Evolutionary conservation across 2,113 vertebrate genomes (phyloP), one percentile per base, ranked within the genome.

Genomic region (Taurulus bubalis): DNA sequence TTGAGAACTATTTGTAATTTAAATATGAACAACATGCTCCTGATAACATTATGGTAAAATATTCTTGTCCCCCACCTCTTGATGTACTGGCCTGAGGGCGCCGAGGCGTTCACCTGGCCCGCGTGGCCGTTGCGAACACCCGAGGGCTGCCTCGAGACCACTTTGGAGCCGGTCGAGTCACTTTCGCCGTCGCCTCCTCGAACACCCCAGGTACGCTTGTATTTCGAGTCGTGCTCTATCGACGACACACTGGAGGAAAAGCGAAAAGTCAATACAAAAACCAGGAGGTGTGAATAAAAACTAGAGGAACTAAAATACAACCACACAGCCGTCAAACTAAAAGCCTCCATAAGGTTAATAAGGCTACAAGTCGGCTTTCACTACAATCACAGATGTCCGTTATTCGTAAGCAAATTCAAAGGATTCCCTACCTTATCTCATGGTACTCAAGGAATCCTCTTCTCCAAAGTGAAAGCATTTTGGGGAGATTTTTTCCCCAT

Each of bases 151-250:
- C 84, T 97, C 24, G 96, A 96, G 66, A 99, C 93, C 5, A 98
- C 91, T 0, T 71, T 84, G 0, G 87, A 51, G 0, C 88, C 85
- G 4, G 69, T 77, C 3, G 45, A 36, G 2, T 86, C 77, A 4
- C 2, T 38, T 64, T 87, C 85, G 0, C 34, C 93, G 34, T 96
- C 96, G 0, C 7, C 42, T 56, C 79, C 91, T 12, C 96, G 91
- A 1, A 93, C 90, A 71, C 95, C 95, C 98, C 98, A 99, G 16
- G 97, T 96, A 42, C 94, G 70, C 88, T 96, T 98, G 90, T 99
- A 99, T 0, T 89, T 67, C 7, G 95, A 96, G 66, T 95, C 93
- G 34, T 96, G 82, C 87, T 99, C 98, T 1, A 99, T 98, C 34
- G 96, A 97, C 66, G 95, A 93, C 1, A 96, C 95, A 86, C 98